These are phyloP conservation scores for Protobothrops flavoviridis DNA, from an alignment of 2,113 vertebrate species.

Conservation along the genomic window DNA sequence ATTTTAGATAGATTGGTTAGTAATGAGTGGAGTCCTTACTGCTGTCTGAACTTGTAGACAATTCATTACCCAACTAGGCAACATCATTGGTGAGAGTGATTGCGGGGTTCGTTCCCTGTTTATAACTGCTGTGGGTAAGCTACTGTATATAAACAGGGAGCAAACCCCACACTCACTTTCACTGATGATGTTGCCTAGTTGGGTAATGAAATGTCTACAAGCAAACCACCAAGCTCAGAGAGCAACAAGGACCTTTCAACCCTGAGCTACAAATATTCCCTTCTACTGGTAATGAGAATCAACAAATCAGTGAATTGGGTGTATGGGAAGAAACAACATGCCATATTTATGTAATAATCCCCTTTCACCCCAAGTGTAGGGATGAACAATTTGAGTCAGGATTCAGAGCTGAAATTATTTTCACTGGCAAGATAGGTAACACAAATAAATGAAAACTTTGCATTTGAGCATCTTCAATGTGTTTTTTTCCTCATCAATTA, in stretches of 20 bases:
- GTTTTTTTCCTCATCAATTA: not conserved
- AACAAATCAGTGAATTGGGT: not conserved
- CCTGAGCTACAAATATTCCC: not conserved
- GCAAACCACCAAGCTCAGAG: not conserved
- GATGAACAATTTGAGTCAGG: not conserved
- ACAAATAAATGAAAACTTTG: not conserved
- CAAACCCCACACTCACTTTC: not conserved
- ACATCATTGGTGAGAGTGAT: not conserved
- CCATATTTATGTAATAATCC: not conserved
- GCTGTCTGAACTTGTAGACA: not conserved
- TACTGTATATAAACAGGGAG: not conserved
- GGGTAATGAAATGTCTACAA: not conserved
- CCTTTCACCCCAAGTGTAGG: not conserved
- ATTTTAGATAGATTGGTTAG: not conserved
- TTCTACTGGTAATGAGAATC: not conserved
- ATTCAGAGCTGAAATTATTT: not conserved
- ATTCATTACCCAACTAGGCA: not conserved
- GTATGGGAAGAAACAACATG: not conserved
- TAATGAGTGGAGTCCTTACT: not conserved
- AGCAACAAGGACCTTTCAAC: not conserved
- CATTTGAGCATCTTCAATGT: not conserved
- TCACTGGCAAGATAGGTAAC: not conserved
- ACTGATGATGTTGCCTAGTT: not conserved
- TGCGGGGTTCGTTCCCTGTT: not conserved
- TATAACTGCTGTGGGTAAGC: not conserved